These are phyloP conservation scores for Tethea ocularis DNA, from an alignment of 2,888 invertebrate species.

Conservation along the genomic window DNA sequence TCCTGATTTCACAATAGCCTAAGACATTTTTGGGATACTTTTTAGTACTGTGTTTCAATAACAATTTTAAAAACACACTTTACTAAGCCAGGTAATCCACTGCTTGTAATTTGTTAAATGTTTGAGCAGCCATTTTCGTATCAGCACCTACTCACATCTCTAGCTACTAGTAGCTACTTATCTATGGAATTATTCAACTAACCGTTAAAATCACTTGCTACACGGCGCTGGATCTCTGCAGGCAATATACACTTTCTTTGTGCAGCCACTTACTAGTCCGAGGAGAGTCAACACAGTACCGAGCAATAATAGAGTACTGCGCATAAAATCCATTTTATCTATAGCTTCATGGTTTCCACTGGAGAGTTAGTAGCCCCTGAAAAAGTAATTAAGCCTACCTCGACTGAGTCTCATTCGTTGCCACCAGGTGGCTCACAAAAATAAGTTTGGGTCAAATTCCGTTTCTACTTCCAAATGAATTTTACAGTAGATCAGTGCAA, in stretches of 20 bases:
- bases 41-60: too few relatives aligned
- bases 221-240: slow-evolving; percentile 67
- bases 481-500: neutral
- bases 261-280: slow-evolving; percentile 52
- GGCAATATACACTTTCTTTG: slow-evolving; percentile 65
- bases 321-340: slow-evolving; percentile 54
- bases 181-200: slow-evolving; percentile 8
- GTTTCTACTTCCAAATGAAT: neutral
- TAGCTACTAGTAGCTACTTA: too few relatives aligned
- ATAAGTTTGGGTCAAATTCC: slow-evolving; percentile 47
- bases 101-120: neutral
- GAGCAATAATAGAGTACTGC: slow-evolving; percentile 43
- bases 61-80: too few relatives aligned
- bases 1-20: too few relatives aligned
- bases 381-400: slow-evolving; percentile 28
- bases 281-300: slow-evolving; percentile 45
- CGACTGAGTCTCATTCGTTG: slow-evolving; percentile 18
- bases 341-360: slow-evolving; percentile 37
- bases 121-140: neutral
- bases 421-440: slow-evolving; percentile 19
- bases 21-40: too few relatives aligned
- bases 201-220: slow-evolving; percentile 42
- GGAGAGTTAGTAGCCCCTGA: slow-evolving; percentile 28
- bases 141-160: neutral
- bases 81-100: too few relatives aligned